Conservation (phyloP, 2,888 invertebrate genomes). For the Caenorhabditis sp. region DNA sequence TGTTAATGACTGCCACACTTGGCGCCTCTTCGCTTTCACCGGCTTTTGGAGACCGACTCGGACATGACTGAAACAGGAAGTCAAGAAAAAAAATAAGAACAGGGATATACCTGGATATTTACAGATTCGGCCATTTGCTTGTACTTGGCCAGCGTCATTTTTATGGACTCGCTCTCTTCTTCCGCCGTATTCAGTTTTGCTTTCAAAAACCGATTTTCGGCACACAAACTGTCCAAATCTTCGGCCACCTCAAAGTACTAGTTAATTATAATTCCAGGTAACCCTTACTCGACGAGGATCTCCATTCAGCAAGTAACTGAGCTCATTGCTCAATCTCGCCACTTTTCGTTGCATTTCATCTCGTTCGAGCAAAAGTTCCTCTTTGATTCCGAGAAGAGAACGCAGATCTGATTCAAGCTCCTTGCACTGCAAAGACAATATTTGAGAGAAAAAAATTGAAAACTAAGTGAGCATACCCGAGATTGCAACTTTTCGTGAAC, state of each 20-base stretch:
- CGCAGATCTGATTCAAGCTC: constrained; percentile 66
- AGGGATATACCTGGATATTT: constrained; percentile 30
- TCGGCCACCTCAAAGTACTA: constrained; percentile 61
- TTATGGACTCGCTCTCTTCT: constrained; percentile 82
- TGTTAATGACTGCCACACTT: constrained; percentile 71
- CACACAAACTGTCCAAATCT: constrained; percentile 69
- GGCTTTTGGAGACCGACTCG: constrained; percentile 49
- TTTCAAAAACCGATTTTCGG: constrained; percentile 82
- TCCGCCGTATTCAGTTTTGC: constrained; percentile 80
- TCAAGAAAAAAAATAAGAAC: not conserved
- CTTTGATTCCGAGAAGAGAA: constrained; percentile 66
- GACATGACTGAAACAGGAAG: constrained; percentile 11
- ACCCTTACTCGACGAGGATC: constrained; percentile 62
- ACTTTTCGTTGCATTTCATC: constrained; percentile 64
- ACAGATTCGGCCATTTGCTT: constrained; percentile 62
- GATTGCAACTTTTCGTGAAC: constrained; percentile 47
- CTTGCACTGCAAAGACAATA: constrained; percentile 56
- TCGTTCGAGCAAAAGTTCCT: constrained; percentile 64
- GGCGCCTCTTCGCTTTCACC: constrained; percentile 53
- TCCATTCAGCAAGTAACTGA: constrained; percentile 67
- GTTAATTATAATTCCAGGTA: not conserved
- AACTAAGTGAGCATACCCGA: not conserved
- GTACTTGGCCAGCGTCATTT: constrained; percentile 68
- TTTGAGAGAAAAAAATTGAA: not conserved
- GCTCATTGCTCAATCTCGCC: constrained; percentile 58